Base-by-base conservation (phyloP, 2,113 vertebrate genomes). In the Poecilia latipinna region DNA sequence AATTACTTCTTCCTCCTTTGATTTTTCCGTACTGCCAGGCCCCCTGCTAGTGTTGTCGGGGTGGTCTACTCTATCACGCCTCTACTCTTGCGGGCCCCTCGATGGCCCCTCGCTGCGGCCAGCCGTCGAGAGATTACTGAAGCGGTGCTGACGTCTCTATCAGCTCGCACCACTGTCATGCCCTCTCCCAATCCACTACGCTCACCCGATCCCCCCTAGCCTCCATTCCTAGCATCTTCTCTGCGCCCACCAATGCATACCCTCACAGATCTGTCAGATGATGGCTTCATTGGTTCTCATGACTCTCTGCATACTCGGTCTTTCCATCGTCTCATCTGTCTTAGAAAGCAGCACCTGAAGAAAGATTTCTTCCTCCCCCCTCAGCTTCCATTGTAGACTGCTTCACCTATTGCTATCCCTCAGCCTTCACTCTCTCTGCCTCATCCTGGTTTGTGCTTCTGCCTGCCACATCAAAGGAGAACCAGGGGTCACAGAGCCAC, bases 401-500 rank as follows among this genome's bases (percentile, higher is more conserved):
- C 87, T 92, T 93, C 90, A 93, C 96, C 94, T 95, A 96, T 96
- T 95, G 94, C 94, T 94, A 94, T 94, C 95, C 93, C 90, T 95
- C 94, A 95, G 93, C 84, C 86, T 90, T 89, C 89, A 86, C 88
- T 89, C 90, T 84, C 85, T 90, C 88, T 88, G 89, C 87, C 79
- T 91, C 92, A 91, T 90, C 86, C 88, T 89, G 79, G 91, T 89
- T 91, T 91, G 88, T 91, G 95, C 94, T 94, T 94, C 94, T 95
- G 94, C 95, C 95, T 96, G 96, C 96, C 95, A 95, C 96, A 97
- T 98, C 97, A 97, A 99, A 99, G 95, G 94, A 96, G 96, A 96
- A 97, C 96, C 96, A 96, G 93, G 96, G 97, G 96, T 98, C 97
- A 97, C 79, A 82, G 95, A 96, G 96, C 96, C 95, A 95, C 95